phyloP scores from a whole-genome alignment of 1,140 invertebrate genomes.

The Drosophila azteca region DNA sequence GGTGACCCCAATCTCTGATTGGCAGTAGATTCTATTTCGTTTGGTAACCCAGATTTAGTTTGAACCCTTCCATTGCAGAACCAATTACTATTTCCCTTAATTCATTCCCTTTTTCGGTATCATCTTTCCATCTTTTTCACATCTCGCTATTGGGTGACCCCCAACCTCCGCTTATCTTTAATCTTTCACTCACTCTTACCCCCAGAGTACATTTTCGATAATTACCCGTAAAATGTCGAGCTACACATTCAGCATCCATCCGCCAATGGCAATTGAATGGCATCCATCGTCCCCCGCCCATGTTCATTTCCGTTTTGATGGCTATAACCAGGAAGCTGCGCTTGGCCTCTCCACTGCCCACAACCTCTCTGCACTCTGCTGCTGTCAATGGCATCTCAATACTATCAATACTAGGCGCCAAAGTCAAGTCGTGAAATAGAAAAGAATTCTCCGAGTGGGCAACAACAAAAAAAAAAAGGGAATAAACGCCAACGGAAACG shows the following conservation, averaged over 20 bases:
- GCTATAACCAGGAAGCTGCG: slow-evolving; percentile 39
- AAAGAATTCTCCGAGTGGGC: slow-evolving; percentile 13
- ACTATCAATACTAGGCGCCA: slow-evolving; percentile 58
- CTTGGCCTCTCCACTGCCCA: slow-evolving; percentile 9
- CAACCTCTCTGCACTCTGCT: slow-evolving; percentile 24
- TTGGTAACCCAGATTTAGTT: no score
- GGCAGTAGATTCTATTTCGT: no score
- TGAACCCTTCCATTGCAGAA: no score
- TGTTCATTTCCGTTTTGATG: slow-evolving; percentile 64
- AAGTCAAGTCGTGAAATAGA: slow-evolving; percentile 60
- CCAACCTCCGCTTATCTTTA: slow-evolving; percentile 14
- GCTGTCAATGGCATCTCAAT: slow-evolving; percentile 72
- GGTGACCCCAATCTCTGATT: no score
- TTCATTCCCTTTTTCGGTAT: neutral
- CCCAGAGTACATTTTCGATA: slow-evolving; percentile 44
- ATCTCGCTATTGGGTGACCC: neutral
- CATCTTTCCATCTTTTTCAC: slow-evolving; percentile 19
- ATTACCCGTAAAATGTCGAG: slow-evolving; percentile 73
- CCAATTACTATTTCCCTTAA: neutral
- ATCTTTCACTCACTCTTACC: slow-evolving; percentile 19
- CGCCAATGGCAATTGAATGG: no score
- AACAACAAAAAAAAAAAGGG: slow-evolving; percentile 32
- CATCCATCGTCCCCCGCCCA: slow-evolving; percentile 30
- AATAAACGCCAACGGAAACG: slow-evolving; percentile 69
- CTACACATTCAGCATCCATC: slow-evolving; percentile 9